Base-by-base conservation (phyloP, 2,888 invertebrate genomes). In the Julus scanicus region DNA sequence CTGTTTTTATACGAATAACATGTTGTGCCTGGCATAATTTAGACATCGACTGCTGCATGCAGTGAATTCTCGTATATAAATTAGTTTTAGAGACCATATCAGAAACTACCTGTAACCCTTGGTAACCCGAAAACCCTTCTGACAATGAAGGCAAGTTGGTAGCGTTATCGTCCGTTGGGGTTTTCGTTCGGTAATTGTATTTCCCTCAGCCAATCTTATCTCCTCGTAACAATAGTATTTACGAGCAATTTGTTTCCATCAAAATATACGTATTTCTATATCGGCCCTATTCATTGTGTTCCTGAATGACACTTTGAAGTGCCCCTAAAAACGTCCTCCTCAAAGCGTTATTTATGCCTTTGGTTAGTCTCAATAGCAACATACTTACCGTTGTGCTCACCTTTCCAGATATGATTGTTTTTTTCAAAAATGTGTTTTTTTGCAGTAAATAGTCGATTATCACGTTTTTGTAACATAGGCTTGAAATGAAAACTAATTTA, bases 221-320 rank as follows among this genome's bases (percentile, higher is more conserved):
- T 80, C 37, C 80, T 80, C 29, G 80, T 80, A 80, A 80, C 80
- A 80, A 80, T 80, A 13, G 13, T 80, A 80, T 80, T 80, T 80
- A 80, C 37, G 80, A 80, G 9, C 80, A 80, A 80, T 80, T 80
- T 80, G 80, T 80, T 37, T 80, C 13, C 80, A 80, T 80, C 80
- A 13, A 80, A 37, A 80, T 13, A 29, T 29, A 37, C 80, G 37
- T 29, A 37, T 37, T 80, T 80, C 80, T 80, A 6, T 29, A 80
- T 20, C 37, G 37, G 13, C 80, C 15, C 13, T 20, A 80, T 80
- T 80, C 80, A 37, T 6, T 3, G 80, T 11, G 13, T 80, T 37
- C 37, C 37, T 3, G 37, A 80, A 37, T 37, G 80, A 80, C 80
- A 13, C 13, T 37, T 80, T 80, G 80, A 80, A 80, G 80, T 80